Evolutionary conservation across 2,888 invertebrate genomes (phyloP).

Genomic region (Clitarchus hookeri): DNA sequence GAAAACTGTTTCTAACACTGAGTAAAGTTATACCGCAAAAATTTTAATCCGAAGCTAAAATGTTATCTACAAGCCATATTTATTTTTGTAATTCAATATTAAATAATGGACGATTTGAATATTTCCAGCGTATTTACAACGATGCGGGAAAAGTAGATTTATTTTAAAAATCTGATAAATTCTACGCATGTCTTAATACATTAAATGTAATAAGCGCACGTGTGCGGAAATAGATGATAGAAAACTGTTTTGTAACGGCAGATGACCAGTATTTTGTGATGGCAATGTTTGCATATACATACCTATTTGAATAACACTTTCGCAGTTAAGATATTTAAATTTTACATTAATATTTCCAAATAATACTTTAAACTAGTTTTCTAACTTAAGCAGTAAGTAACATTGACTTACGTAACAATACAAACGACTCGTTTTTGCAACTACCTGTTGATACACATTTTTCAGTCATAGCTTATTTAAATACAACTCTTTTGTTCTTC

Average conservation of each 20-base stretch:
- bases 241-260: not conserved
- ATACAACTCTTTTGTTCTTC: too few relatives aligned
- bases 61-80: not conserved
- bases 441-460: not conserved
- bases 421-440: not conserved
- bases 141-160: not conserved
- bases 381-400: not conserved
- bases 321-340: not conserved
- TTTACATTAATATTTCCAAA: not conserved
- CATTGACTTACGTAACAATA: not conserved
- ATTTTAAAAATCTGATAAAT: not conserved
- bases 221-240: not conserved
- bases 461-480: too few relatives aligned
- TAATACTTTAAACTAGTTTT: not conserved
- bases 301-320: not conserved
- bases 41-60: not conserved
- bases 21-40: not conserved
- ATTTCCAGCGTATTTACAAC: not conserved
- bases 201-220: not conserved
- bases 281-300: not conserved
- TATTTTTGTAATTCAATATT: not conserved
- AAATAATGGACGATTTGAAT: not conserved
- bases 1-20: not conserved
- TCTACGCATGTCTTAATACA: not conserved
- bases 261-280: not conserved